Base-by-base conservation (phyloP, 2,888 invertebrate species). In the Unio delphinus region DNA sequence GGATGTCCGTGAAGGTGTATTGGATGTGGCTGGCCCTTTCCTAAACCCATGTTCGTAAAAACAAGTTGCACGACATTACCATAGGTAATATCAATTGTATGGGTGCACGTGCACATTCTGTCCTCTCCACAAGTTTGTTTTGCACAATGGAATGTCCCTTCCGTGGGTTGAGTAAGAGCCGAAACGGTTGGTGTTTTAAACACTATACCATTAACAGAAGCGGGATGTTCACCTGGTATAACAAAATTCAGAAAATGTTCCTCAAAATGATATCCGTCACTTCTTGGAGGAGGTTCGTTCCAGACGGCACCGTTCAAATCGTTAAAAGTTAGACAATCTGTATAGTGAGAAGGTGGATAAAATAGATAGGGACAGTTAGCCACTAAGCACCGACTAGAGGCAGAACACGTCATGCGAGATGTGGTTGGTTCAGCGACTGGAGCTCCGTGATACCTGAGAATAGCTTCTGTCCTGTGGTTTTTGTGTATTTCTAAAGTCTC, bases 1-100 rank as follows among this genome's bases (percentile, higher is more conserved):
- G 74, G 75, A 65, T 84, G 81, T 3, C 85, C 85, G 54, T 85
- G 85, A 58, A 85, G 67, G 67, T 85, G 84, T 18, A 85, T 64
- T 0, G 81, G 81, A 61, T 85, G 85, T 26, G 80, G 73, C 57
- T 65, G 74, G 15, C 77, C 76, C 20, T 68, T 73, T 18, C 72
- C 74, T 23, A 28, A 65, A 4, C 76, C 76, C 64, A 74, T 65
- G 55, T 69, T 72, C 23, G 65, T 57, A 30, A 81, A 64, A 8
- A 81, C 72, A n/a, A 81, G 57, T 64, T 80, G 81, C 18, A 75
- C 61, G 5, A 72, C 72, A 58, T 75, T 65, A 18, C 61, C 70
- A 57, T 66, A 58, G 0, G 72, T 69, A 18, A 80, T 55, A 3
- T 70, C 45, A 4, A 78, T 17, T 26, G 69, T 63, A 45, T 68